Evolutionary conservation across 2,113 vertebrate genomes (phyloP).

Genomic region (Tetrao urogallus): DNA sequence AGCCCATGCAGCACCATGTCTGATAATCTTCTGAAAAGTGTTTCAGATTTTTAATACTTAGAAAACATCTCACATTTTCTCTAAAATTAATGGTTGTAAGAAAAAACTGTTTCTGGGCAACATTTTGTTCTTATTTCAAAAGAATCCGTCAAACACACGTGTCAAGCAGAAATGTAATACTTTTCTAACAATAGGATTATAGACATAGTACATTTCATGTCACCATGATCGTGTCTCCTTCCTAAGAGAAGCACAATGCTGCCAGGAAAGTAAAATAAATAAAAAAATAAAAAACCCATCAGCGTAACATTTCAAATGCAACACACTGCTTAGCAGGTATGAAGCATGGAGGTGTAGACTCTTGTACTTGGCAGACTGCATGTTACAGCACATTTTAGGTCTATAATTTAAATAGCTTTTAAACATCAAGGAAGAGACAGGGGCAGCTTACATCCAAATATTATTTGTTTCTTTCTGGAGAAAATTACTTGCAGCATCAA

Average conservation of each 20-base stretch:
- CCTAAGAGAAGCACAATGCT: not conserved
- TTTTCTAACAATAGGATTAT: no score
- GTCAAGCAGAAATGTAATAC: not conserved
- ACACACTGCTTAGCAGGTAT: not conserved
- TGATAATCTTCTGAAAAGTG: not conserved
- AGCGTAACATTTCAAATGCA: not conserved
- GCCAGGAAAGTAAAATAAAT: not conserved
- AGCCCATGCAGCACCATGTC: not conserved
- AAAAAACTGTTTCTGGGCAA: not conserved
- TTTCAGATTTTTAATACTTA: not conserved
- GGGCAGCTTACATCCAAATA: not conserved
- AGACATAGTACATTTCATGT: not conserved
- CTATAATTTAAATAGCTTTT: not conserved
- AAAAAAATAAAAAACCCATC: not conserved
- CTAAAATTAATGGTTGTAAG: not conserved
- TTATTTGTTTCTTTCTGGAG: constrained; percentile 11
- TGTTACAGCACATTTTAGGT: not conserved
- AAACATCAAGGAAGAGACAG: not conserved
- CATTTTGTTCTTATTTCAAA: not conserved
- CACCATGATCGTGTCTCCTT: not conserved
- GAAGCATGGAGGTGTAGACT: not conserved
- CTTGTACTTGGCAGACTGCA: not conserved
- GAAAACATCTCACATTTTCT: not conserved
- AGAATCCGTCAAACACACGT: not conserved
- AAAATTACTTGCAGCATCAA: not conserved